Evolutionary conservation across 2,888 invertebrate species (phyloP).

Genomic region (Dorcus hopei): DNA sequence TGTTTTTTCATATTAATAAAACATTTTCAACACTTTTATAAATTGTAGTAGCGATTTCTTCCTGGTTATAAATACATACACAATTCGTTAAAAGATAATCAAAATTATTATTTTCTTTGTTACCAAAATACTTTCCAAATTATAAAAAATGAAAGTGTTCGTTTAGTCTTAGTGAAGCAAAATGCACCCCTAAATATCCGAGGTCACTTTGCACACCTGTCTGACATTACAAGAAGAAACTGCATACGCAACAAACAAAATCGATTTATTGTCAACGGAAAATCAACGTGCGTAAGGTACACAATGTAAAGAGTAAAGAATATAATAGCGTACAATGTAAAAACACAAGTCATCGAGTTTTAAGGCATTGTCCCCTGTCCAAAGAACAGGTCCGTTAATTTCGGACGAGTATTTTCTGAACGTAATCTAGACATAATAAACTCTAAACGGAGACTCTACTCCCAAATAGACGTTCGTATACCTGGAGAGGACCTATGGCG

Average conservation of each 20-base stretch:
- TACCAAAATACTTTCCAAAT: no score
- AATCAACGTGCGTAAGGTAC: constrained; percentile 35
- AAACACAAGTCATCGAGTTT: constrained; percentile 37
- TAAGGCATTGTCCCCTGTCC: constrained; percentile 28
- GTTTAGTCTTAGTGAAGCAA: no score
- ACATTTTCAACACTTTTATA: no score
- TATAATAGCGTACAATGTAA: constrained; percentile 34
- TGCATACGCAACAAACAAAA: constrained; percentile 29
- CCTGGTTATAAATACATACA: no score
- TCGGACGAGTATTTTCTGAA: constrained; percentile 22
- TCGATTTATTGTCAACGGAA: constrained; percentile 44
- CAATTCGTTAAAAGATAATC: no score
- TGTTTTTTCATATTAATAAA: no score
- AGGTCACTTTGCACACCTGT: no score
- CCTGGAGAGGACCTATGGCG: constrained; percentile 3
- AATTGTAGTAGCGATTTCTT: no score
- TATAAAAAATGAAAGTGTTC: no score
- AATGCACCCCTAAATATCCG: no score
- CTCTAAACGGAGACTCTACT: constrained; percentile 13
- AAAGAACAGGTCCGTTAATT: constrained; percentile 33
- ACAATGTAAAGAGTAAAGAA: constrained; percentile 31
- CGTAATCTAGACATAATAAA: constrained; percentile 25
- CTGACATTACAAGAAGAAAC: no score
- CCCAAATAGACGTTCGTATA: background rate
- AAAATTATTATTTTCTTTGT: no score